Percentiles rank a stretch among this genome's conserved stretches.
These are phyloP conservation scores for Elysia crispata DNA, from an alignment of 2,888 invertebrate species.

Conservation along the genomic window DNA sequence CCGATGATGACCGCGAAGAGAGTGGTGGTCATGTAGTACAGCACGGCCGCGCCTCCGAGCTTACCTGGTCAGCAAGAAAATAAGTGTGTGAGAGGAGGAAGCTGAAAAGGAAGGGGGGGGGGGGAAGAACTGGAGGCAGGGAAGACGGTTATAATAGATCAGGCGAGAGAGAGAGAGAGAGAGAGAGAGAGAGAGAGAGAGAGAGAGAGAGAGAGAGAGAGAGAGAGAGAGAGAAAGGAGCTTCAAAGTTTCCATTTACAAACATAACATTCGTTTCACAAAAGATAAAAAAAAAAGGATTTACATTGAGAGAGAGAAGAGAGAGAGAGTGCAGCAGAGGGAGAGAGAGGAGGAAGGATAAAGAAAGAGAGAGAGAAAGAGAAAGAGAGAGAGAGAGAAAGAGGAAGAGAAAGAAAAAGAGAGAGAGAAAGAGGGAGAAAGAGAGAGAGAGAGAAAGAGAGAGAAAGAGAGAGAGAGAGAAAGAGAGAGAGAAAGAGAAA, in stretches of 20 bases:
- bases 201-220: too few relatives aligned
- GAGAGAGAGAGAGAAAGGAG: too few relatives aligned
- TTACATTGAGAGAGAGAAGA: too few relatives aligned
- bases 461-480: background rate
- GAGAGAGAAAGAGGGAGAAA: background rate
- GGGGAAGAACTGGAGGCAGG: too few relatives aligned
- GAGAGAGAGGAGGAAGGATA: background rate
- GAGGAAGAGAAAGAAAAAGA: background rate
- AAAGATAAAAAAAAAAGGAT: too few relatives aligned
- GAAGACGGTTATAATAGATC: too few relatives aligned
- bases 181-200: too few relatives aligned
- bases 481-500: background rate
- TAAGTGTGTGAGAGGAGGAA: background rate
- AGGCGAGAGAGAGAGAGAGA: too few relatives aligned
- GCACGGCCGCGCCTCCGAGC: slow-evolving; percentile 90
- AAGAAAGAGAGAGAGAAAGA: too few relatives aligned
- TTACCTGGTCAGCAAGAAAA: slow-evolving; percentile 79
- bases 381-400: too few relatives aligned
- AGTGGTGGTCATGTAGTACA: slow-evolving; percentile 95
- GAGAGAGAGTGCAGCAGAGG: background rate
- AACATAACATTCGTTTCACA: too few relatives aligned
- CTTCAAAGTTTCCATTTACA: too few relatives aligned
- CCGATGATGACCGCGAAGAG: slow-evolving; percentile 92
- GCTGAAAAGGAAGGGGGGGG: slow-evolving; percentile 1
- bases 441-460: background rate